phyloP scores from a whole-genome alignment of 2,888 invertebrate genomes.

The Agrotis puta region DNA sequence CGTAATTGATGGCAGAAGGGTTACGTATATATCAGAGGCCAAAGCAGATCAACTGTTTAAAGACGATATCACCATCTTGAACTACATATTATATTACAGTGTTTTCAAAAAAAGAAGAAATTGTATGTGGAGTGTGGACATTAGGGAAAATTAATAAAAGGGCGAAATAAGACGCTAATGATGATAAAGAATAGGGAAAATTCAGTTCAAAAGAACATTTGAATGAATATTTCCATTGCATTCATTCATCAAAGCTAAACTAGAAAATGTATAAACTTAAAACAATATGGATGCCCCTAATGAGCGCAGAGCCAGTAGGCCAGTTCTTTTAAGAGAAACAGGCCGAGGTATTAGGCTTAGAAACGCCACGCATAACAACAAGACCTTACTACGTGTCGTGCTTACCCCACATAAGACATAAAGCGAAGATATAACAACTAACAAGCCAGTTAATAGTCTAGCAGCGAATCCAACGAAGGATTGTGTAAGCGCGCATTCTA shows the following conservation, averaged over 20 bases:
- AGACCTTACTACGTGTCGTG: slow-evolving; percentile 40
- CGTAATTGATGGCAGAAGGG: slow-evolving; percentile 5
- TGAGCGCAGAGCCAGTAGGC: slow-evolving; percentile 19
- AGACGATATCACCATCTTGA: background rate
- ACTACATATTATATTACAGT: background rate
- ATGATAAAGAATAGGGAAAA: background rate
- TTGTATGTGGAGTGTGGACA: background rate
- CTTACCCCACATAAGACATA: slow-evolving; percentile 22
- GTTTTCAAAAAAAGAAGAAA: background rate
- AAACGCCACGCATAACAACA: slow-evolving; percentile 48
- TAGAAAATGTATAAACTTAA: background rate
- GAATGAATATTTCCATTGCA: no score
- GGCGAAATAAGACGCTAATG: background rate
- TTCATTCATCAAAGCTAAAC: background rate
- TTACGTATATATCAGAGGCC: background rate
- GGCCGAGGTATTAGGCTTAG: slow-evolving; percentile 19
- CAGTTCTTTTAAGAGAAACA: slow-evolving; percentile 20
- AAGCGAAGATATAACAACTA: slow-evolving; percentile 44
- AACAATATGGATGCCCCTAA: slow-evolving; percentile 11
- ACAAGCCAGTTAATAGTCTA: slow-evolving; percentile 53
- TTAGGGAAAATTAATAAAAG: background rate
- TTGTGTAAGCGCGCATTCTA: slow-evolving; percentile 51
- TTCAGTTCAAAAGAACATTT: background rate
- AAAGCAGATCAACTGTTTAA: background rate
- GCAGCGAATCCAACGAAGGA: slow-evolving; percentile 29